phyloP scores from a whole-genome alignment of 2,113 vertebrate species.

The Lontra canadensis region DNA sequence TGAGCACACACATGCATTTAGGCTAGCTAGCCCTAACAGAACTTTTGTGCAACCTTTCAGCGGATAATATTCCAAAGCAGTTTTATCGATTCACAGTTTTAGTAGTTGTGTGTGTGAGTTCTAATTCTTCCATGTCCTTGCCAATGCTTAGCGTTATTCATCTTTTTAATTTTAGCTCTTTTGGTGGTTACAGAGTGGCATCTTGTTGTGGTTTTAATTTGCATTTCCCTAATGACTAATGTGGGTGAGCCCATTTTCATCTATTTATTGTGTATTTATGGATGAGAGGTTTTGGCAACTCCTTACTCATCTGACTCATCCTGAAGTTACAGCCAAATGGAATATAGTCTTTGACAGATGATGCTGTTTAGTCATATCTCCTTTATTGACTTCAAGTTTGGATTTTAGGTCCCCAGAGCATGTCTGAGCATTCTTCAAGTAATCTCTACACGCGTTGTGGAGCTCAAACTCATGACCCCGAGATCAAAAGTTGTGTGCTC shows the following conservation, averaged over 20 bases:
- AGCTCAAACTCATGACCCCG: neutral
- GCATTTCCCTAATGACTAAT: neutral
- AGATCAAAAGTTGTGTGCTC: neutral
- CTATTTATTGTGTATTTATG: neutral
- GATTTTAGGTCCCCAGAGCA: neutral
- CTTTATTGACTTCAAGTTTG: neutral
- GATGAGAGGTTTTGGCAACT: constrained; percentile 15
- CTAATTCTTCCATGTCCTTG: neutral
- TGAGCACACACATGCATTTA: neutral
- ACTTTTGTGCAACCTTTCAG: neutral
- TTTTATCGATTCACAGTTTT: neutral
- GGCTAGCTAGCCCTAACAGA: neutral
- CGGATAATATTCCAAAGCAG: neutral
- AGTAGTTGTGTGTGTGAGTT: neutral
- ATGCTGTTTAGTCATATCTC: neutral
- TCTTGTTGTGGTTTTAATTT: neutral
- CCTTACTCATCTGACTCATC: constrained; percentile 14
- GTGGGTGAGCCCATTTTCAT: neutral
- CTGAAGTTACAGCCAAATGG: neutral
- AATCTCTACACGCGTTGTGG: neutral
- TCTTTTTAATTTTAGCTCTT: neutral
- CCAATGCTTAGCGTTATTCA: constrained; percentile 21
- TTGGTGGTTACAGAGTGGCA: neutral
- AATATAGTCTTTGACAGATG: neutral
- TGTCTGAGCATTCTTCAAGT: neutral